Evolutionary conservation across 2,113 vertebrate species (phyloP).

Genomic region (Muntiacus muntjak): DNA sequence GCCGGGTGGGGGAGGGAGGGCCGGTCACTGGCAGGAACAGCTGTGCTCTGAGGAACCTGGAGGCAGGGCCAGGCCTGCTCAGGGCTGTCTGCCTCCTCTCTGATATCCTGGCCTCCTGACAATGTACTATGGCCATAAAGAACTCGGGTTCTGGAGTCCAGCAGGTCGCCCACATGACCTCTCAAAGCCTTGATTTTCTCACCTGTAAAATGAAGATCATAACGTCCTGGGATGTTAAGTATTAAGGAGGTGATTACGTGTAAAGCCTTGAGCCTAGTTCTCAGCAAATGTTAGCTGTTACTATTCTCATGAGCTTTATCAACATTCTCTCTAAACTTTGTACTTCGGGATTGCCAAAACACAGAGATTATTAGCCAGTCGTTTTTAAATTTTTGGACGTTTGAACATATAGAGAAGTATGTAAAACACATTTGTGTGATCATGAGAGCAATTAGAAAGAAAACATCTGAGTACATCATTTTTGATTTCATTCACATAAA

Average conservation of each 20-base stretch:
- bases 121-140: neutral
- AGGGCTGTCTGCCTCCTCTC: neutral
- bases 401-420: neutral
- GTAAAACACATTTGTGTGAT: neutral
- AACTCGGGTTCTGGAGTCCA: neutral
- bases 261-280: neutral
- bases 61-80: neutral
- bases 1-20: neutral
- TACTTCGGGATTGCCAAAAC: neutral
- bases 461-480: neutral
- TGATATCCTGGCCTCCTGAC: neutral
- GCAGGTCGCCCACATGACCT: neutral
- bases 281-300: neutral
- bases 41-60: neutral
- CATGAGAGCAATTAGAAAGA: neutral
- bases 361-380: neutral
- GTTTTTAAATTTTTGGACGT: neutral
- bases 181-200: neutral
- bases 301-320: neutral
- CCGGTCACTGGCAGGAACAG: conserved; percentile 22
- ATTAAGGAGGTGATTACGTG: neutral
- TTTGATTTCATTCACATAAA: neutral
- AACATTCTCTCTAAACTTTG: neutral
- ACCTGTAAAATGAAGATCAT: neutral
- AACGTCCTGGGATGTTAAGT: neutral